phyloP scores from a whole-genome alignment of 2,113 vertebrate species.

The Eublepharis macularius region DNA sequence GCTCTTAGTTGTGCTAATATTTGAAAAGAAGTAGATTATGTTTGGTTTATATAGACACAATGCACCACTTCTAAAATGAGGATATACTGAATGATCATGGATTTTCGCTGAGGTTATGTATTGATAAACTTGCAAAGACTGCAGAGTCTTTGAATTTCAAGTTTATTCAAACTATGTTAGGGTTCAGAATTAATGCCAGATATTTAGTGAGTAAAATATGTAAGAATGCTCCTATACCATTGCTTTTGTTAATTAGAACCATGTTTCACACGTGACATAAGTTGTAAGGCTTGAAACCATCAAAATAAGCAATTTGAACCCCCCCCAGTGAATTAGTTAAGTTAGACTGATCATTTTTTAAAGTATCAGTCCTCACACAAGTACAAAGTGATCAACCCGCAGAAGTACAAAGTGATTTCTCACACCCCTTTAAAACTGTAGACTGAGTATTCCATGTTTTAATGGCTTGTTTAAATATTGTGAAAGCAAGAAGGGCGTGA shows the following conservation, averaged over 20 bases:
- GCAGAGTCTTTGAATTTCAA: slow-evolving; percentile 12
- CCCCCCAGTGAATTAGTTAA: neutral
- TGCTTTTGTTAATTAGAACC: neutral
- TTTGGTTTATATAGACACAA: slow-evolving; percentile 20
- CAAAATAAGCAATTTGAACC: neutral
- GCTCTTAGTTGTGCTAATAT: slow-evolving; percentile 14
- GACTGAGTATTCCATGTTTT: neutral
- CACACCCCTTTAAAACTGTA: neutral
- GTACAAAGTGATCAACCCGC: neutral
- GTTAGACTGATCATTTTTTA: neutral
- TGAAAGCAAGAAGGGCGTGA: neutral
- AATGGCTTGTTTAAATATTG: neutral
- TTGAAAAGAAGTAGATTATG: slow-evolving; percentile 32
- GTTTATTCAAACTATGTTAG: neutral
- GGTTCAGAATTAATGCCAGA: slow-evolving; percentile 5
- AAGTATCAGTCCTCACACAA: neutral
- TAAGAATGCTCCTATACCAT: neutral
- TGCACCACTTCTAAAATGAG: neutral
- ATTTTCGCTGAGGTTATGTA: slow-evolving; percentile 7
- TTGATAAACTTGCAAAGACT: slow-evolving; percentile 27
- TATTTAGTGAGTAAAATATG: slow-evolving; percentile 18
- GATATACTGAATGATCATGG: neutral
- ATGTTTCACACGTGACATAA: neutral
- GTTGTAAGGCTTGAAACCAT: neutral
- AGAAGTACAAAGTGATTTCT: neutral